Base-by-base conservation (phyloP, 2,797 vertebrate species). In the Hylomyscus alleni region DNA sequence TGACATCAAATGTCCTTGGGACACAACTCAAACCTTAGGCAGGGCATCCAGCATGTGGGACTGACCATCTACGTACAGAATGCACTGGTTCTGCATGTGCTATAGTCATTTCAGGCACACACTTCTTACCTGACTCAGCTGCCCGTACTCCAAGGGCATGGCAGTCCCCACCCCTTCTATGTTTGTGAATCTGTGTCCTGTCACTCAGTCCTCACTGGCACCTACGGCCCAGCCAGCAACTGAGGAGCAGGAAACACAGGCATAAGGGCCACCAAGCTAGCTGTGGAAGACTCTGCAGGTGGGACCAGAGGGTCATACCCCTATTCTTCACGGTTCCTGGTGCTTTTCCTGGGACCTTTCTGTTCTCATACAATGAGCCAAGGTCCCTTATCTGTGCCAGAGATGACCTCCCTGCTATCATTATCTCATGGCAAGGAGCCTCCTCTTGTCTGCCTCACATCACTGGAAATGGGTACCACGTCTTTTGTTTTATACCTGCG, bases 71-170 rank as follows among this genome's bases (percentile, higher is more conserved):
- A 0, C 3, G 24, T 37, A 15, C 14, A 77, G 54, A 7, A 26
- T n/a, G 10, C 17, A 3, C 69, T n/a, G 3, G n/a, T 34, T 65
- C 22, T 34, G 17, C 7, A 44, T 37, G 54, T 10, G 6, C 13
- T 0, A 0, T n/a, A 0, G 29, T 60, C 22, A 13, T 69, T 17
- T 14, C 0, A 14, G 91, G 9, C 0, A 0, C 5, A 3, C 6
- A 14, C 6, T n/a, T 54, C 50, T 77, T 1, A 17, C 52, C 47
- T 20, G 19, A 65, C 17, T 50, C 34, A 24, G 52, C 20, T 12
- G 29, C 60, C 40, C 8, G 2, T 0, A 1, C 60, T 2, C 14
- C 37, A 65, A 62, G 72, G 52, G 54, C 50, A 72, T 14, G 34
- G 88, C 65, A 67, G 34, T 60, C 60, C 0, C 19, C 4, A 6